Percentiles rank a stretch among this genome's conserved stretches.
Evolutionary conservation across 2,888 invertebrate species (phyloP).

Genomic region (Megastigmus dorsalis): DNA sequence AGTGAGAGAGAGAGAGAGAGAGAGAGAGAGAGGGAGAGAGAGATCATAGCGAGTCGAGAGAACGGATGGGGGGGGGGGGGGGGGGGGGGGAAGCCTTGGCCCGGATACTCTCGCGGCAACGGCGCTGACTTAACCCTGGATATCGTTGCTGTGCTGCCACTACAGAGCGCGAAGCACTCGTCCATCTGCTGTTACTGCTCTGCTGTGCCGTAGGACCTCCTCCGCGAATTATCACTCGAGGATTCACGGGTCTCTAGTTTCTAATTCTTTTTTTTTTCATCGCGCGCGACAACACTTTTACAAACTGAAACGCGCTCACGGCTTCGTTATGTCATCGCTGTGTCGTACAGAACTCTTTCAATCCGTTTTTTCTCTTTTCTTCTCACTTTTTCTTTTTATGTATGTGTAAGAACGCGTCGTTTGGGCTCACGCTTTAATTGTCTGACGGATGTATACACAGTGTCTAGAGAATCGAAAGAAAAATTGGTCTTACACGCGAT

Average conservation of each 20-base stretch:
- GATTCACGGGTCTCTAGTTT: not conserved
- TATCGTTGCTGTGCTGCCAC: too few relatives aligned
- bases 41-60: not conserved
- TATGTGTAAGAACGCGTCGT: not conserved
- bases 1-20: slow-evolving; percentile 11
- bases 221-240: slow-evolving; percentile 10
- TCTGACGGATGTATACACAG: not conserved
- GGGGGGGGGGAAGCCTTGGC: slow-evolving; percentile 59
- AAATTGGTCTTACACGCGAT: too few relatives aligned
- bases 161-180: too few relatives aligned
- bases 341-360: too few relatives aligned
- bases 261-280: not conserved
- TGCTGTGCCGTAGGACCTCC: slow-evolving; percentile 2
- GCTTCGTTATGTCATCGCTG: too few relatives aligned
- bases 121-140: slow-evolving; percentile 54
- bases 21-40: slow-evolving; percentile 38
- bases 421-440: not conserved
- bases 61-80: slow-evolving; percentile 30
- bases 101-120: slow-evolving; percentile 56
- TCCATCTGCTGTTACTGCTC: too few relatives aligned
- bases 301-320: too few relatives aligned
- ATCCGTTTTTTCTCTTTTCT: not conserved
- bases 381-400: not conserved
- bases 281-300: too few relatives aligned
- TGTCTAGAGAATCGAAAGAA: too few relatives aligned